These are phyloP conservation scores for Nothocercus julius DNA, from an alignment of 2,113 vertebrate genomes.

Conservation along the genomic window DNA sequence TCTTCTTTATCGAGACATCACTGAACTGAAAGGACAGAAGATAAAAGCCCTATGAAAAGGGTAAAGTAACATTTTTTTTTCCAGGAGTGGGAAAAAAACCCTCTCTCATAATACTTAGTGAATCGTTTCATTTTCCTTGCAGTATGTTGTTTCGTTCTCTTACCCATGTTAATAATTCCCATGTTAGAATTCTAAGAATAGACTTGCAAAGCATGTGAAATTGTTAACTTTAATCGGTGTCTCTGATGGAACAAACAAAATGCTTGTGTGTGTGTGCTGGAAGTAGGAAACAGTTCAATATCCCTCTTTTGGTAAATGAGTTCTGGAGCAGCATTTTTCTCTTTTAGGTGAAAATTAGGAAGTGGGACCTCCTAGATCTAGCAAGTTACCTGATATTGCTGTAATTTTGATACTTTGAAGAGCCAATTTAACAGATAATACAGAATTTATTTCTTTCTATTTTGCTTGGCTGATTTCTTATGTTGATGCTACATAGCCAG, in stretches of 20 bases:
- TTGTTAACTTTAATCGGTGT: not conserved
- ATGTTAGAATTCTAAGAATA: not conserved
- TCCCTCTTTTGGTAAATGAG: not conserved
- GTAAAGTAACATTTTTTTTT: not conserved
- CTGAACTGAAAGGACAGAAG: slow-evolving; percentile 8
- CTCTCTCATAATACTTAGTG: not conserved
- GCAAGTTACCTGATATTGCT: not conserved
- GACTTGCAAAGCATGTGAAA: not conserved
- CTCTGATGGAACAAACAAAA: not conserved
- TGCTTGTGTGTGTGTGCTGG: not conserved
- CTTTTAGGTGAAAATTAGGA: not conserved
- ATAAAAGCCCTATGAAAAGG: not conserved
- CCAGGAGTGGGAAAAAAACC: not conserved
- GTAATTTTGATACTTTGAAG: not conserved
- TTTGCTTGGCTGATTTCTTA: not conserved
- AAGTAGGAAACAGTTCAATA: not conserved
- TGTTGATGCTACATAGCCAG: not conserved
- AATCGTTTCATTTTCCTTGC: not conserved
- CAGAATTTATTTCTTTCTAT: not conserved
- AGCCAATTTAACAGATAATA: not conserved
- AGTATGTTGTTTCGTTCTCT: not conserved
- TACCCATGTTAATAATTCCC: not conserved
- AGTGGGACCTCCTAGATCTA: not conserved
- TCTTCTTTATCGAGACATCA: not conserved
- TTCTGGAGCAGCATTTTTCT: not conserved